Evolutionary conservation across 2,113 vertebrate species (phyloP).

Genomic region (Cynoglossus semilaevis): DNA sequence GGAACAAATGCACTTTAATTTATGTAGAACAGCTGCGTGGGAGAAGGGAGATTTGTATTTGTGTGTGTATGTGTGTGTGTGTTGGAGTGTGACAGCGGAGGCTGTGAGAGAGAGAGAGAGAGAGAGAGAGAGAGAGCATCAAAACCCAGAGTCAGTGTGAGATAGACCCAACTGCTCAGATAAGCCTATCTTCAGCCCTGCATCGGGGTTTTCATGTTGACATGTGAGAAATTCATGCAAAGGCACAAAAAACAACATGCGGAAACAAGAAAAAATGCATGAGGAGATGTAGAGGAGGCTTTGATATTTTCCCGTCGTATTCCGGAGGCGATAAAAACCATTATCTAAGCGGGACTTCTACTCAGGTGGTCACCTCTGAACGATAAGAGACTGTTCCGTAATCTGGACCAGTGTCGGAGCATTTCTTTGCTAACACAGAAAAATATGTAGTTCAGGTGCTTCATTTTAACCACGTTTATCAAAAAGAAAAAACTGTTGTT

Average conservation of each 20-base stretch:
- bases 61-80: slow-evolving; percentile 31
- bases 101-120: slow-evolving; percentile 27
- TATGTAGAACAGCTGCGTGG: slow-evolving; percentile 76
- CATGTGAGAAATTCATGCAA: slow-evolving; percentile 7
- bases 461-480: too few relatives aligned
- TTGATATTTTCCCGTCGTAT: slow-evolving; percentile 7
- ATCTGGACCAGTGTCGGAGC: neutral
- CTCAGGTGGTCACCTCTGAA: neutral
- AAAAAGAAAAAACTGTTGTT: too few relatives aligned
- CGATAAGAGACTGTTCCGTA: neutral
- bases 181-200: slow-evolving; percentile 11
- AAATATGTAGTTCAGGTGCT: too few relatives aligned
- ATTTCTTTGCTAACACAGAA: too few relatives aligned
- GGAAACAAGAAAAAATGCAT: neutral
- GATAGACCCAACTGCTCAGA: neutral
- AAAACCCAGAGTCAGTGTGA: neutral
- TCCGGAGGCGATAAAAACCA: neutral
- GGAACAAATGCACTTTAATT: slow-evolving; percentile 72
- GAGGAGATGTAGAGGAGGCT: slow-evolving; percentile 10
- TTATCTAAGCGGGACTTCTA: neutral
- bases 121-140: slow-evolving; percentile 7
- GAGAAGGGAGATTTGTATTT: slow-evolving; percentile 55
- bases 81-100: slow-evolving; percentile 44
- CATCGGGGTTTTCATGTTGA: slow-evolving; percentile 14
- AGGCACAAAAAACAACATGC: neutral